Percentiles rank a stretch among this genome's conserved stretches.
Conservation (phyloP, 2,888 invertebrate species). For the Pammene aurita region DNA sequence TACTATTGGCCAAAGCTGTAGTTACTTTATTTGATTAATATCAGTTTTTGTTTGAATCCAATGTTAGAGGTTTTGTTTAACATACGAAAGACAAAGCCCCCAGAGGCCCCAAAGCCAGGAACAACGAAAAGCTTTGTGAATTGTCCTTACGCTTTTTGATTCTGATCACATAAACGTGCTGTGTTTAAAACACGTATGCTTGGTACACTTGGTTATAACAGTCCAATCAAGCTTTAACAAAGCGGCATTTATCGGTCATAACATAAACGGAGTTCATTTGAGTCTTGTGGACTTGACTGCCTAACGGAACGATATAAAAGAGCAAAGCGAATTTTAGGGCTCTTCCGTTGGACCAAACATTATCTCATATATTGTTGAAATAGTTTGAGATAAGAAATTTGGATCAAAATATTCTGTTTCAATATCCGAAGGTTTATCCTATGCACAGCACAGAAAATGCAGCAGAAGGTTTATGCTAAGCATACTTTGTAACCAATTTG, state of each 20-base stretch:
- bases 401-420: not conserved
- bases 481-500: too few relatives aligned
- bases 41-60: too few relatives aligned
- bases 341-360: not conserved
- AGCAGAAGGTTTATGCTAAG: not conserved
- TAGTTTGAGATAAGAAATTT: not conserved
- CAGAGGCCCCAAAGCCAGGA: not conserved
- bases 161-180: not conserved
- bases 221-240: not conserved
- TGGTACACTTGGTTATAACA: not conserved
- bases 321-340: constrained; percentile 10
- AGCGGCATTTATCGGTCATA: not conserved
- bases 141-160: not conserved
- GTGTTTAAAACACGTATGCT: constrained; percentile 1
- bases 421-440: not conserved
- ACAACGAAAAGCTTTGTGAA: not conserved
- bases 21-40: too few relatives aligned
- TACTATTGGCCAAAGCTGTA: too few relatives aligned
- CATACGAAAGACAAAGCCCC: too few relatives aligned
- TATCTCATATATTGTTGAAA: too few relatives aligned
- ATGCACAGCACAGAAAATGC: too few relatives aligned
- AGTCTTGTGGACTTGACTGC: not conserved
- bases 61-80: too few relatives aligned
- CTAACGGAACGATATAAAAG: constrained; percentile 3
- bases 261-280: constrained; percentile 1